Evolutionary conservation across 2,888 invertebrate genomes (phyloP), one percentile per base, ranked within the genome.

Genomic region (Platynereis dumerilii): DNA sequence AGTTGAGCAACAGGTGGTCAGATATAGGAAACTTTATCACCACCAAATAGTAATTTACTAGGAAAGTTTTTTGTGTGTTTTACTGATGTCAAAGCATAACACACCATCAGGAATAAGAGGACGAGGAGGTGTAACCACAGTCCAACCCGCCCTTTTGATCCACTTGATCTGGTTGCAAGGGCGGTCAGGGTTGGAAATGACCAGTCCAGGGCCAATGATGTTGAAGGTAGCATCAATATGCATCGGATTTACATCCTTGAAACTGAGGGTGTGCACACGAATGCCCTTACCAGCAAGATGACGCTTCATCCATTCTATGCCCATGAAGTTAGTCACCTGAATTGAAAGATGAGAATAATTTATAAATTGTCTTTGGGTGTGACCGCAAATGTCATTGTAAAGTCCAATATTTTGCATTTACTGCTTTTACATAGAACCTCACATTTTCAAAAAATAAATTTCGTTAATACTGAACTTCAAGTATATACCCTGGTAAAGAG

Each of bases 151-250:
- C 58, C 66, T 72, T 34, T 69, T 44, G 45, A 72, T 69, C 65
- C 68, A 60, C 24, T 65, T 68, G 12, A 68, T 62, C 58, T 72
- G 71, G n/a, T 66, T n/a, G 53, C 72, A 72, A 3, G 68, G 72
- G 20, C 72, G 57, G 53, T 73, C 72, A 7, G 72, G 72, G 60
- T 73, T 73, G 26, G 66, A 54, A n/a, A 72, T n/a, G 7, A 71
- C 72, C 12, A 72, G 63, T 17, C 72, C 72, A 1, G 72, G 70
- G 26, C 70, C 67, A 20, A 70, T 69, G 55, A 73, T 69, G 65
- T 70, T 68, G 60, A 72, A 71, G 1, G 72, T 72, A 15, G 72
- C 72, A 56, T 72, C 72, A 55, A 72, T 72, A 66, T 72, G 72
- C 72, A 72, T 72, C n/a, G 72, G 72, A 56, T 70, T 69, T 2